Percentiles rank a stretch among this genome's conserved stretches.
Evolutionary conservation across 2,888 invertebrate species (phyloP).

Genomic region (Sicus ferrugineus): DNA sequence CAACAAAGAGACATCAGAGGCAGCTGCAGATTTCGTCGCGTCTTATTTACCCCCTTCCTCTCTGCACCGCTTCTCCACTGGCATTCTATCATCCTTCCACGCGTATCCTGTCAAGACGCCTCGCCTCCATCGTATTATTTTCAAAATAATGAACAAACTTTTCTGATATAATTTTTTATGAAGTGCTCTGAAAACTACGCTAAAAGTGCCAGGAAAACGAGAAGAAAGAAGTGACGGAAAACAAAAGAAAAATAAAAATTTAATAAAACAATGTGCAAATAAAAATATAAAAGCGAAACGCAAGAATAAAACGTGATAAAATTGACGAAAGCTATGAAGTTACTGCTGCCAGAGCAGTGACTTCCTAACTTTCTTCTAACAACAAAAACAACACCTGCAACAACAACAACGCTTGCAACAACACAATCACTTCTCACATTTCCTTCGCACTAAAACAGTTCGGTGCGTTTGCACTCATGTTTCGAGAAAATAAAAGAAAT

Average conservation of each 20-base stretch:
- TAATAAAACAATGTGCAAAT: constrained; percentile 9
- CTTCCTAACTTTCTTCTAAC: too few relatives aligned
- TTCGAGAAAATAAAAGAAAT: too few relatives aligned
- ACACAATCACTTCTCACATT: constrained; percentile 14
- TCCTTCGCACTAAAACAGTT: neutral
- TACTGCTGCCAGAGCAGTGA: neutral
- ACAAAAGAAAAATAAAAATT: constrained; percentile 24
- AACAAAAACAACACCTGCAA: neutral
- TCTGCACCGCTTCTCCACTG: neutral
- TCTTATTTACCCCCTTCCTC: neutral
- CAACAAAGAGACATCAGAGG: too few relatives aligned
- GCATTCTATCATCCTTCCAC: neutral
- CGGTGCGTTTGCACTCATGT: neutral
- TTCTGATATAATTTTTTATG: constrained; percentile 31
- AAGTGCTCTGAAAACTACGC: constrained; percentile 27
- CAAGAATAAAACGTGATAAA: constrained; percentile 29
- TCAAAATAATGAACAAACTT: constrained; percentile 32
- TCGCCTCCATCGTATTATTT: neutral
- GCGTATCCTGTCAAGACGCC: neutral
- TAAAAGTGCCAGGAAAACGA: constrained; percentile 30
- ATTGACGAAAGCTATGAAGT: constrained; percentile 17
- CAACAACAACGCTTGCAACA: neutral
- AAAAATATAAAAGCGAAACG: constrained; percentile 28
- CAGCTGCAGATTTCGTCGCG: neutral
- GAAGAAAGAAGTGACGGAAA: constrained; percentile 26